These are phyloP conservation scores for Cyrtorhinus lividipennis DNA, from an alignment of 1,140 invertebrate genomes.

Conservation along the genomic window DNA sequence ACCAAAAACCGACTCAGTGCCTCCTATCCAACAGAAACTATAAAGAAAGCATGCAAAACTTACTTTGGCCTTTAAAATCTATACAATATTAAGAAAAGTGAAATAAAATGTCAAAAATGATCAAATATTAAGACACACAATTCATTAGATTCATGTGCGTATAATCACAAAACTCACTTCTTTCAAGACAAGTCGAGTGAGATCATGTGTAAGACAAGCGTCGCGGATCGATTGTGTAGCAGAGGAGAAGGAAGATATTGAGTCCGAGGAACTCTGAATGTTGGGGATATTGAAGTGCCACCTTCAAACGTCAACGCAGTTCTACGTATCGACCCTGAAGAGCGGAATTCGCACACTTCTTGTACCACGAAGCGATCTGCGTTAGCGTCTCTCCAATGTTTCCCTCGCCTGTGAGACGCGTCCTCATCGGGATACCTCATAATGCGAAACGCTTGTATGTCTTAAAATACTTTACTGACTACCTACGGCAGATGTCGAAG, in stretches of 20 bases:
- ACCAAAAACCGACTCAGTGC: too few species aligned
- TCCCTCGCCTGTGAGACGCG: slow-evolving; percentile 3
- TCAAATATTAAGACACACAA: background rate
- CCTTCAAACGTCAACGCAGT: slow-evolving; percentile 3
- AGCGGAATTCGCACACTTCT: background rate
- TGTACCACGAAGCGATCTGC: background rate
- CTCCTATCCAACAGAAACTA: too few species aligned
- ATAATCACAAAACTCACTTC: slow-evolving; percentile 6
- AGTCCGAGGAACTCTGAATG: slow-evolving; percentile 6
- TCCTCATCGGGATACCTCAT: too few species aligned
- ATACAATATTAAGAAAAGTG: background rate
- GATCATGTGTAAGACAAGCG: background rate
- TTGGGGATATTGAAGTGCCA: slow-evolving; percentile 1
- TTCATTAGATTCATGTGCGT: background rate
- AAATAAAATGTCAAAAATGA: background rate
- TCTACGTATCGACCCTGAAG: slow-evolving; percentile 4
- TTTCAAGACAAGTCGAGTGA: slow-evolving; percentile 7
- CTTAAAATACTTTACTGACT: too few species aligned
- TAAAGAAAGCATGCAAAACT: background rate
- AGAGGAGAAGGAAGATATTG: slow-evolving; percentile 1
- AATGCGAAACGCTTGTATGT: too few species aligned
- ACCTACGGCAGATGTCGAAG: too few species aligned
- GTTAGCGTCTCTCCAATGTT: background rate
- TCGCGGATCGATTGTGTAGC: slow-evolving; percentile 3
- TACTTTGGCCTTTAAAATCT: background rate